Evolutionary conservation across 2,113 vertebrate species (phyloP).

Genomic region (Xiphophorus maculatus): DNA sequence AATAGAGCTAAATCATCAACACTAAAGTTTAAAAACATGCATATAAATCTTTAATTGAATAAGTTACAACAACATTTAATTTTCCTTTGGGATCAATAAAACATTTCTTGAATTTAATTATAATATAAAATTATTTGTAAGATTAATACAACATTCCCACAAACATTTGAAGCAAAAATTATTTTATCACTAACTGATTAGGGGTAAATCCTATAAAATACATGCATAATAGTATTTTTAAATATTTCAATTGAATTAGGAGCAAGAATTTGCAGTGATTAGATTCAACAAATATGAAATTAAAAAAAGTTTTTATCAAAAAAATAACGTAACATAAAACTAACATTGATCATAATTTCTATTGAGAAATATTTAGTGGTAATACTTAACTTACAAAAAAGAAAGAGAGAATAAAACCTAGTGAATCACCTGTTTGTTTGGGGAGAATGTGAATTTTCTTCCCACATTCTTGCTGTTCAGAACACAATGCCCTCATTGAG

Average conservation of each 20-base stretch:
- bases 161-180: no score
- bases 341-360: neutral
- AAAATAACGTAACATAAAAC: neutral
- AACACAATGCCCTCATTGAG: neutral
- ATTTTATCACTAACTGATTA: no score
- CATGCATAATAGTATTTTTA: no score
- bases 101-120: no score
- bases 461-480: neutral
- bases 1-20: no score
- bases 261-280: neutral
- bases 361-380: neutral
- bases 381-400: neutral
- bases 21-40: no score
- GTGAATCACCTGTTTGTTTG: neutral
- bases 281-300: neutral
- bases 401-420: neutral
- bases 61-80: no score
- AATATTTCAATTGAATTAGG: neutral
- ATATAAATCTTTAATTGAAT: no score
- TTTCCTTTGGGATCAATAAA: no score
- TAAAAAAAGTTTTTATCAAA: neutral
- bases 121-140: no score
- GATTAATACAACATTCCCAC: no score
- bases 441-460: neutral
- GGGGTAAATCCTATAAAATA: no score